Evolutionary conservation across 92 coral and sea anemone genomes (phyloP), one percentile per base, ranked within the genome.

Genomic region (Phenganax subtilis): DNA sequence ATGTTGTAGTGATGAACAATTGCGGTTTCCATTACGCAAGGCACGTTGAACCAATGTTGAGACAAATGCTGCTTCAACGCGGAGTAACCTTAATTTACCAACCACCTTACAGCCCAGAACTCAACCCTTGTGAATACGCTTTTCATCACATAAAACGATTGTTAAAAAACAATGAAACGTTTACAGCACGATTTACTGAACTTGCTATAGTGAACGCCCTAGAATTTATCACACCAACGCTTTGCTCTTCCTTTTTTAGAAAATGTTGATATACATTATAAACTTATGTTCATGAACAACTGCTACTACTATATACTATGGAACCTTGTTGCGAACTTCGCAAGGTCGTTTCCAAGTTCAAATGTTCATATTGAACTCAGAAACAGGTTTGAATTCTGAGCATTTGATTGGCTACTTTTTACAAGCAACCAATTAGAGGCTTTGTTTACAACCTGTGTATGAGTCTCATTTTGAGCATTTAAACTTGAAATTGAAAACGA

Each of bases 1-100:
- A 69, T 69, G 75, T 69, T 51, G 75, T 31, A 6, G 75, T 69
- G 52, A 69, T 69, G 75, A 52, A 69, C 30, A 69, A 69, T 69
- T 69, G 75, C 54, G 75, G 75, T 0, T 69, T 69, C 30, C 75
- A 69, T 69, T 52, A 69, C 8, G 75, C 53, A 10, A 69, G 29
- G 31, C 54, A 69, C 15, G 75, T 69, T 69, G 27, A 69, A 69
- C 75, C 75, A 10, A 17, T 69, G 27, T 31, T 69, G 55, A 69
- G 75, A 12, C 75, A 69, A 69, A 69, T 69, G 30, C 51, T 69
- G 31, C 51, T 30, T 10, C 29, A 69, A 69, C 51, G 10, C 3
- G 51, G 75, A 6, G 75, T 69, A 7, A 30, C n/a, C 7, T 69
- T 69, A 9, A 9, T 69, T 51, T 69, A 69, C 75, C 67, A 12